phyloP scores from a whole-genome alignment of 2,797 vertebrate genomes.

The Zonotrichia albicollis region DNA sequence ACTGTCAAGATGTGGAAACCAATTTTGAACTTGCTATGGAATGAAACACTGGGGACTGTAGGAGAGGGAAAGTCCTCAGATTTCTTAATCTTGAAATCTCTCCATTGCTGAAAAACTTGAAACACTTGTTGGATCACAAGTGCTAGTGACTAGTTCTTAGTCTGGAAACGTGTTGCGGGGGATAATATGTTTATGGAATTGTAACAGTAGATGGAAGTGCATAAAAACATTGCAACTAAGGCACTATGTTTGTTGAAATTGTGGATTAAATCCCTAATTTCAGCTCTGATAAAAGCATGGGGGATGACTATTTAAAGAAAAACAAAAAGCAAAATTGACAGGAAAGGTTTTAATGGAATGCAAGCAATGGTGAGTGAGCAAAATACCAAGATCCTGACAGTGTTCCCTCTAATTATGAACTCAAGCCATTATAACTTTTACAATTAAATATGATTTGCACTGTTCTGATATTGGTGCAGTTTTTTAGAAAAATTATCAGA shows the following conservation, averaged over 20 bases:
- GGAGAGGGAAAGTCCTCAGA: slow-evolving; percentile 53
- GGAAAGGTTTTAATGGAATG: slow-evolving; percentile 52
- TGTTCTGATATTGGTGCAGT: slow-evolving; percentile 85
- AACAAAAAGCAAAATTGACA: slow-evolving; percentile 33
- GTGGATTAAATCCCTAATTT: slow-evolving; percentile 60
- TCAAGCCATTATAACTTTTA: slow-evolving; percentile 85
- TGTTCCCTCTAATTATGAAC: slow-evolving; percentile 82
- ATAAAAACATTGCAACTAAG: slow-evolving; percentile 61
- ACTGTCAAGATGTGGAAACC: slow-evolving; percentile 81
- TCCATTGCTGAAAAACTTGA: slow-evolving; percentile 72
- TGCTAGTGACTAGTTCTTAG: slow-evolving; percentile 55
- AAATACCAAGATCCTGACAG: slow-evolving; percentile 78
- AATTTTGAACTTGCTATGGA: slow-evolving; percentile 46
- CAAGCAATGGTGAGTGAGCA: slow-evolving; percentile 74
- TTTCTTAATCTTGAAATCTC: slow-evolving; percentile 60
- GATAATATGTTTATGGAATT: background rate
- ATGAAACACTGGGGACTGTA: slow-evolving; percentile 68
- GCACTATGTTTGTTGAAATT: slow-evolving; percentile 58
- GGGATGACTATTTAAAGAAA: background rate
- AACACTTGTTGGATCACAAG: slow-evolving; percentile 74
- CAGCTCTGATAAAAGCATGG: slow-evolving; percentile 35
- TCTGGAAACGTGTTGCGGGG: background rate
- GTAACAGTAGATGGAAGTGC: slow-evolving; percentile 28
- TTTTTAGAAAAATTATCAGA: slow-evolving; percentile 80
- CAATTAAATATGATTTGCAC: slow-evolving; percentile 86